Percentiles rank a stretch among this genome's conserved stretches.
These are phyloP conservation scores for Dasyornis broadbenti DNA, from an alignment of 2,113 vertebrate species.

Conservation along the genomic window DNA sequence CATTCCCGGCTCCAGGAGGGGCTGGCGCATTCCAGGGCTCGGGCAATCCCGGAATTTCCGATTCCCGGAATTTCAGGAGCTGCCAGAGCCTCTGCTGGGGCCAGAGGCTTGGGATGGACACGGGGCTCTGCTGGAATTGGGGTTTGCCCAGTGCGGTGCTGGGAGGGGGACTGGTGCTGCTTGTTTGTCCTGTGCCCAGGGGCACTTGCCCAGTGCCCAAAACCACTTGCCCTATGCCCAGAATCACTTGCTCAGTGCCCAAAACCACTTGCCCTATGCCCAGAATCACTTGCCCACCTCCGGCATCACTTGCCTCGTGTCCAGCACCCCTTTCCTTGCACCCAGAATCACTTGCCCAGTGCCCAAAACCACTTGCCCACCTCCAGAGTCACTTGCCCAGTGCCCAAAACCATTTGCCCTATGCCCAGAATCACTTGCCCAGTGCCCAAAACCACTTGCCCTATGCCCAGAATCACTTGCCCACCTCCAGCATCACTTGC, in stretches of 20 bases:
- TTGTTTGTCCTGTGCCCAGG: background rate
- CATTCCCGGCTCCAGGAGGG: background rate
- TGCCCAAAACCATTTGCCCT: too few relatives aligned
- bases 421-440: too few relatives aligned
- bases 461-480: too few relatives aligned
- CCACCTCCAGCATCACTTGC: too few relatives aligned
- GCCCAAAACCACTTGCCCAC: background rate
- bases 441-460: too few relatives aligned
- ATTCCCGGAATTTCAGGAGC: too few relatives aligned
- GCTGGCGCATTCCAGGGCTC: background rate
- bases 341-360: background rate
- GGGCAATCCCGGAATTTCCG: too few relatives aligned
- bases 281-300: background rate
- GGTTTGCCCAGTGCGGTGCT: fast-evolving
- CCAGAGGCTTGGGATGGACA: background rate
- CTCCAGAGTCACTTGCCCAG: background rate
- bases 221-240: background rate
- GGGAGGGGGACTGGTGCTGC: background rate
- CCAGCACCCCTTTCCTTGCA: too few relatives aligned
- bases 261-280: background rate
- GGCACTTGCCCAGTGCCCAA: background rate
- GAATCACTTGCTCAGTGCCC: background rate
- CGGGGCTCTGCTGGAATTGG: fast-evolving
- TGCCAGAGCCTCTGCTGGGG: too few relatives aligned
- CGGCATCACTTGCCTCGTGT: too few relatives aligned